phyloP scores from a whole-genome alignment of 2,113 vertebrate species.

The Philantomba maxwellii region DNA sequence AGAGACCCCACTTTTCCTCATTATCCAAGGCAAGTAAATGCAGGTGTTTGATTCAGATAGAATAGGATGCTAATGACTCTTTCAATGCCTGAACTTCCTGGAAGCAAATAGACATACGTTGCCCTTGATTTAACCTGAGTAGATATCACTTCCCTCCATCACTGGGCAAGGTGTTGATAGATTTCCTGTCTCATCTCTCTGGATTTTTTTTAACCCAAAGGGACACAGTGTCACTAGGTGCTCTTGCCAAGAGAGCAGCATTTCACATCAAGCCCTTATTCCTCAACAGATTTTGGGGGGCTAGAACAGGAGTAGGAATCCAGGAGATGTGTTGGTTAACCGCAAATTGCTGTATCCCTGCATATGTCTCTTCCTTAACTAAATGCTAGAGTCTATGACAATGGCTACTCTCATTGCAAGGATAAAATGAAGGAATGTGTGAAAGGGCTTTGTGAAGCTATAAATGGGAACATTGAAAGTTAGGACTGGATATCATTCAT shows the following conservation, averaged over 20 bases:
- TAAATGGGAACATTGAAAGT: background rate
- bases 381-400: background rate
- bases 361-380: background rate
- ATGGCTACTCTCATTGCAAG: rapidly evolving
- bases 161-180: background rate
- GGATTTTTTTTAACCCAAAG: conserved; percentile 3
- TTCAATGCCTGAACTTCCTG: background rate
- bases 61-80: conserved; percentile 28
- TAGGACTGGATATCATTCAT: background rate
- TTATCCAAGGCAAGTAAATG: conserved; percentile 41
- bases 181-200: background rate
- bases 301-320: background rate
- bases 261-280: background rate
- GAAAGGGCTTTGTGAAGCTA: background rate
- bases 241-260: background rate
- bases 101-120: conserved; percentile 19
- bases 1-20: conserved; percentile 56
- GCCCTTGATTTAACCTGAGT: conserved; percentile 42
- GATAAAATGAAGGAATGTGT: background rate
- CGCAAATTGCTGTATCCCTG: background rate
- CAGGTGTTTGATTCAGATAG: conserved; percentile 52
- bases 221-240: background rate
- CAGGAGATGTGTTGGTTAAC: background rate
- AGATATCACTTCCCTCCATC: background rate
- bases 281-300: background rate